phyloP scores from a whole-genome alignment of 2,113 vertebrate species.

The Petromus typicus region DNA sequence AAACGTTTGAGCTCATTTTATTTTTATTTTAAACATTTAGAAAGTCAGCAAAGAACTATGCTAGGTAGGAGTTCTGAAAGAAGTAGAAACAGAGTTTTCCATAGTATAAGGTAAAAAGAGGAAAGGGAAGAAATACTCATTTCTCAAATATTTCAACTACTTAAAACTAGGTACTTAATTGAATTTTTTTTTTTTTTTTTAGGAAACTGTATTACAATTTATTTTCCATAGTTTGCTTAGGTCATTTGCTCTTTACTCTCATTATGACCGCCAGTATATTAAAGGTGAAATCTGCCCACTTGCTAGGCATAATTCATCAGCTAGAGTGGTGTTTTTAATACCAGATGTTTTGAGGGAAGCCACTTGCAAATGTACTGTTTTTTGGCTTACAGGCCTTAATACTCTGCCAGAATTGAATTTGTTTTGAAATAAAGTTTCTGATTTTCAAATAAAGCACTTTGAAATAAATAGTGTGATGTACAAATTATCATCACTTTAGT shows the following conservation, averaged over 20 bases:
- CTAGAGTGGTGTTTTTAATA: conserved; percentile 14
- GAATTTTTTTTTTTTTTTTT: background rate
- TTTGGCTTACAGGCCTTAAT: conserved; percentile 65
- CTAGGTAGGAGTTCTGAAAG: background rate
- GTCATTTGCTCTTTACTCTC: background rate
- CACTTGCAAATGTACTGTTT: conserved; percentile 36
- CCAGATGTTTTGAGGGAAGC: conserved; percentile 63
- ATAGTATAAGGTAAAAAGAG: background rate
- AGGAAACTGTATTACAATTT: too few species aligned
- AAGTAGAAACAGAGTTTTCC: conserved; percentile 42
- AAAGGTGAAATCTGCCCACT: conserved; percentile 30
- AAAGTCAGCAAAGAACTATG: conserved; percentile 46
- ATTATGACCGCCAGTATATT: background rate
- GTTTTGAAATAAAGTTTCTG: conserved; percentile 71
- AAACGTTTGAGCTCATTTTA: conserved; percentile 25
- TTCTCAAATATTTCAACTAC: conserved; percentile 6
- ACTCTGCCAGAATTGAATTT: conserved; percentile 67
- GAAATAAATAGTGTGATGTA: conserved; percentile 65
- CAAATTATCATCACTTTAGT: conserved; percentile 67
- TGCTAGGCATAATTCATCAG: conserved; percentile 24
- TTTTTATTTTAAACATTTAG: conserved; percentile 63
- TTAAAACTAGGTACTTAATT: background rate
- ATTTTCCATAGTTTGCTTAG: background rate
- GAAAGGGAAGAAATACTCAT: background rate
- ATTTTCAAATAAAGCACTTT: conserved; percentile 71